Conservation (phyloP, 2,113 vertebrate genomes). For the Calyptomena viridis region DNA sequence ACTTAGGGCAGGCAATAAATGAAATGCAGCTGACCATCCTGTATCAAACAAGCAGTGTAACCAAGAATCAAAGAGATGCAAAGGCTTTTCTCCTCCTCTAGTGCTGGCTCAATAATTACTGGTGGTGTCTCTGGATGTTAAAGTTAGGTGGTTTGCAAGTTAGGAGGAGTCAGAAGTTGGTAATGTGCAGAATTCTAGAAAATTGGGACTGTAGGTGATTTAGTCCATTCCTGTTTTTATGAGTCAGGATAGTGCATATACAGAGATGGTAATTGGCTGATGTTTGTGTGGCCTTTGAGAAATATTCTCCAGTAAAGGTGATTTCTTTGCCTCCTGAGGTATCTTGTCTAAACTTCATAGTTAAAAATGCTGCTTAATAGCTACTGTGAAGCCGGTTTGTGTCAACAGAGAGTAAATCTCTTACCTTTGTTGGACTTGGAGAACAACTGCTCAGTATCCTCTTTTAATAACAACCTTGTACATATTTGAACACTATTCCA, state of each 20-base stretch:
- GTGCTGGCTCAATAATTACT: neutral
- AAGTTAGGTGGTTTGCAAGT: neutral
- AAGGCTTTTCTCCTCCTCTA: neutral
- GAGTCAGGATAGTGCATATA: neutral
- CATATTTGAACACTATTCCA: neutral
- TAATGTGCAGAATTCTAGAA: neutral
- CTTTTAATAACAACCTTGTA: neutral
- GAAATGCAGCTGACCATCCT: slow-evolving; percentile 22
- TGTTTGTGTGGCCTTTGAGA: neutral
- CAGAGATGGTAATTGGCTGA: neutral
- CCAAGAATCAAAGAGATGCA: neutral
- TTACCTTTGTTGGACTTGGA: neutral
- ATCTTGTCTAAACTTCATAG: neutral
- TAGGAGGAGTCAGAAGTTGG: neutral
- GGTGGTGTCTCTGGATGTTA: neutral
- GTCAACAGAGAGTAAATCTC: neutral
- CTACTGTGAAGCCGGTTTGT: neutral
- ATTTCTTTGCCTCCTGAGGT: neutral
- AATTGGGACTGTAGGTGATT: neutral
- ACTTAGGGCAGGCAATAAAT: neutral
- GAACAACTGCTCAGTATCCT: neutral
- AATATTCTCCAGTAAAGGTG: neutral
- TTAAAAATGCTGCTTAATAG: neutral
- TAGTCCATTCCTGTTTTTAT: neutral
- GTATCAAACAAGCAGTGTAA: neutral